A percentile compares a stretch with the other conserved stretches of the same genome.
phyloP scores from a whole-genome alignment of 2,113 vertebrate genomes.

The Ibidorhyncha struthersii region DNA sequence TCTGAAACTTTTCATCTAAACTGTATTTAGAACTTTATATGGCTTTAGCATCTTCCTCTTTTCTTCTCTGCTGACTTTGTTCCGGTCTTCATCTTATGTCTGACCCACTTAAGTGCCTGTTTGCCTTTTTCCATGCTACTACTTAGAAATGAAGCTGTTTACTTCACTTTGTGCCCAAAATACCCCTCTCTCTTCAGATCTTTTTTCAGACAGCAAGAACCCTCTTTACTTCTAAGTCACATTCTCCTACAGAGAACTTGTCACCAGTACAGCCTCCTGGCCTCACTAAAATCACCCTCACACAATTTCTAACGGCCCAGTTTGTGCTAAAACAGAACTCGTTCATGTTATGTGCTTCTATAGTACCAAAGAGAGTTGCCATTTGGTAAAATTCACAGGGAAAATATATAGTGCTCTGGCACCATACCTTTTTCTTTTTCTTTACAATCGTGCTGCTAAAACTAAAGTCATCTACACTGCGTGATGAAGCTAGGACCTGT shows the following conservation, averaged over 20 bases:
- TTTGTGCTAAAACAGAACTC: not conserved
- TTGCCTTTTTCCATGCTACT: constrained; percentile 31
- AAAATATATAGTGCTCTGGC: not conserved
- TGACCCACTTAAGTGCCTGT: constrained; percentile 46
- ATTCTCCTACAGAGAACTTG: not conserved
- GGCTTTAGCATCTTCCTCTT: constrained; percentile 19
- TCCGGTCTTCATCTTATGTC: not conserved
- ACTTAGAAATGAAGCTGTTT: constrained; percentile 43
- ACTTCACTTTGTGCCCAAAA: constrained; percentile 34
- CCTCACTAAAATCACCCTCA: accelerated
- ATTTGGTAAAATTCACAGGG: not conserved
- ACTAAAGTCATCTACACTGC: not conserved
- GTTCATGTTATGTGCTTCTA: not conserved
- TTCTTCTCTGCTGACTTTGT: constrained; percentile 44
- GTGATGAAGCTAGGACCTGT: not conserved
- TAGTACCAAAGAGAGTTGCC: not conserved
- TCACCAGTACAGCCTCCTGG: not conserved
- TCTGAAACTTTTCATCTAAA: not conserved
- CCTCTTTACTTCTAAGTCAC: not conserved
- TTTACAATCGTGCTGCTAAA: not conserved
- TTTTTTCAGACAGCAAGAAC: constrained; percentile 21
- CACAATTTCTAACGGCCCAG: not conserved
- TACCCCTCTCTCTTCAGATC: constrained; percentile 14
- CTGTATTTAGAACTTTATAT: not conserved
- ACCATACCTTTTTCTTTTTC: accelerated